Base-by-base conservation (phyloP, 2,888 invertebrate genomes). In the Empis stercorea region DNA sequence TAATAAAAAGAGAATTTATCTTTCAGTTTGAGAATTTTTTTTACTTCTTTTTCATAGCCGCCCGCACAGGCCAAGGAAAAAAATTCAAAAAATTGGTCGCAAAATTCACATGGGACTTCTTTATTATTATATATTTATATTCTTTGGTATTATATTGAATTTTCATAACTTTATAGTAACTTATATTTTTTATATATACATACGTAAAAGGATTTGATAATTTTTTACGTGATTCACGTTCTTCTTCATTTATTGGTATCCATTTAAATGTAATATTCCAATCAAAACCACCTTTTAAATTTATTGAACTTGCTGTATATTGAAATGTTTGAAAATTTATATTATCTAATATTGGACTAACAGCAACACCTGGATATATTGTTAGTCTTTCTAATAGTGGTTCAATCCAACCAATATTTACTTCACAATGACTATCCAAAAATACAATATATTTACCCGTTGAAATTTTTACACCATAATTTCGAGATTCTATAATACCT, bases 231-330 rank as follows among this genome's bases (percentile, higher is more conserved):
- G 42, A 46, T 43, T 50, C 48, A n/a, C 55, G 52, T 30, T 46
- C 37, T 42, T 45, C 48, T 51, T 46, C 51, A 10, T 10, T 40
- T 44, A 48, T 41, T 5, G 63, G 59, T 48, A 71, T 62, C 73
- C 73, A 73, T 53, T 68, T 69, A 54, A 71, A 73, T 53, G 71
- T 68, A 44, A 74, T 58, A 56, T 65, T 67, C 73, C 73, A 73
- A 57, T 73, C 71, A 58, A 74, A 73, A 4, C 71, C 70, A 53
- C 72, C 71, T 59, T 66, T 68, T 38, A 70, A 58, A 54, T 65
- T 55, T 48, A 57, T 55, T 34, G 63, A 60, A 41, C 61, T 61
- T 23, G 54, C 50, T 32, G 54, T 53, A 54, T 72, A 74, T 34
- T 62, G 59, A 54, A 73, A 62, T 41, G 66, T 70, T 45, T 58